Base-by-base conservation (phyloP, 2,113 vertebrate genomes). In the Cettia cetti region DNA sequence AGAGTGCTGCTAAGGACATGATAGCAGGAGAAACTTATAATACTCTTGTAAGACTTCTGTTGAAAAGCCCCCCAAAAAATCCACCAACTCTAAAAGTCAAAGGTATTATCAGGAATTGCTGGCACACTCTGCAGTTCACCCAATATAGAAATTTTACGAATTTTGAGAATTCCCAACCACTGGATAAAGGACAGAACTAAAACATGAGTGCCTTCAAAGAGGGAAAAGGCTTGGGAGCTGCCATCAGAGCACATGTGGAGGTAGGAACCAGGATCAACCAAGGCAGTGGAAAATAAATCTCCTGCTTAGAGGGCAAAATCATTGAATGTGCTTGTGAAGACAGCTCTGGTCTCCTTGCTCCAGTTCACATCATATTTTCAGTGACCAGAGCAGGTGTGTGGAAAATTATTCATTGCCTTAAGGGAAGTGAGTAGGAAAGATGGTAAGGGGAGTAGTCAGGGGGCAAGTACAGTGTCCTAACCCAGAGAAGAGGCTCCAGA, bases 1-100 rank as follows among this genome's bases (percentile, higher is more conserved):
- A 37, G 79, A 88, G 64, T 81, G 85, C 90, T 94, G 75, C 71
- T 93, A 70, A 94, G 88, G 88, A 71, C 71, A 33, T 53, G 47
- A 88, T 56, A 90, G 60, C 49, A 90, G 37, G 20, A 90, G 35
- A 91, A 24, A 88, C 30, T 77, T 69, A 45, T 8, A 80, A 82
- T 63, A 66, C 12, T 78, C 23, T 54, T 50, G 10, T 68, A 84
- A 63, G 39, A 15, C 31, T 71, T 57, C 28, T 1, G 31, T 33
- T 49, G 7, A 49, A 53, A 17, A 28, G 44, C 44, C 17, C 44
- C 44, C 44, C 44, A 19, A 11, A 44, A 83, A 10, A 21, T 33
- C 2, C 69, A 88, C n/a, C 59, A 76, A 30, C 33, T 80, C 17
- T 61, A 72, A 71, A 70, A 82, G 40, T 19, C 39, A 86, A 69